Base-by-base conservation (phyloP, 2,113 vertebrate genomes). In the Choloepus hoffmanni region DNA sequence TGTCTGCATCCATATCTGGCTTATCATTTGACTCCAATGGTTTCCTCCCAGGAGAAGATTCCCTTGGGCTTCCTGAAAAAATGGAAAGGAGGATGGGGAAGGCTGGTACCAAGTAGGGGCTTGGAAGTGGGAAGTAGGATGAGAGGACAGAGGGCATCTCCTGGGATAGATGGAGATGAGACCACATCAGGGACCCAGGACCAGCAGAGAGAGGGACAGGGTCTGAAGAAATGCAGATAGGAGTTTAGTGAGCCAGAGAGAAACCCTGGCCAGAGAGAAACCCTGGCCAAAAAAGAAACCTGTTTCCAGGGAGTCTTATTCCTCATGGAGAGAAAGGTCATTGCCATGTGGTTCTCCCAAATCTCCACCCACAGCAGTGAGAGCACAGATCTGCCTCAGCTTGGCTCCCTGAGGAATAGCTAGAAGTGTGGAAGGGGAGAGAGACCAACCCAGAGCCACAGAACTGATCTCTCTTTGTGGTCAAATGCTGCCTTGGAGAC, bases 11-110 rank as follows among this genome's bases (percentile, higher is more conserved):
- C 92, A 93, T 92, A 94, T 85, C 74, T 92, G 83, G 58, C 81
- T 96, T 97, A 70, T 95, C 96, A 96, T 96, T 90, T 45, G 92
- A 91, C 70, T 91, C 89, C 85, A 85, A 96, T 89, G 43, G n/a
- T 79, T 96, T 95, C 40, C 76, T 96, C 86, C 96, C 79, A 82
- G 62, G 84, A 96, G 83, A 93, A 67, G 74, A 58, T 72, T 96
- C 74, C 72, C 90, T 53, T 67, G 78, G 62, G 83, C 55, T 48
- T 81, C 68, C 83, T 91, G 89, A 79, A 89, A 79, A 87, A 85
- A 73, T 36, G 83, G 89, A 94, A 73, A 85, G 33, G 55, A 48
- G n/a, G 28, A 19, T 36, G 33, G 76, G 77, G 68, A 28, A 90
- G 24, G 76, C 90, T 60, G n/a, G 65, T 30, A 67, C 85, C 85